Evolutionary conservation across 2,797 vertebrate genomes (phyloP).

Genomic region (Agapornis canus): DNA sequence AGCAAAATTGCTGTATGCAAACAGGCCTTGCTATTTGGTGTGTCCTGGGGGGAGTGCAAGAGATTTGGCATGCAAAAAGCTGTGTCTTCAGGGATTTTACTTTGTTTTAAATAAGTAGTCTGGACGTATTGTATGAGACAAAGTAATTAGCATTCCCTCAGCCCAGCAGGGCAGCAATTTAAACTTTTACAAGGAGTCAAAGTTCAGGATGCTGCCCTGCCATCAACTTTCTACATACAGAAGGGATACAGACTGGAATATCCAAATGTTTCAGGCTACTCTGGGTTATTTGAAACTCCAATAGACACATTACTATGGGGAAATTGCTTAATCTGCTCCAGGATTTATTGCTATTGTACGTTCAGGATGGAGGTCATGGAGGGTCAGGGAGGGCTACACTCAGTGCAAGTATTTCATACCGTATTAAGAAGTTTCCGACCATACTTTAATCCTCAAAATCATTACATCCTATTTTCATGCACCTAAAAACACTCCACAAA

Average conservation of each 20-base stretch:
- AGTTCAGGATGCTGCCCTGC: constrained; percentile 57
- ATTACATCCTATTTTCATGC: constrained; percentile 70
- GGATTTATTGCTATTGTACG: constrained; percentile 70
- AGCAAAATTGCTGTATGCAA: not conserved
- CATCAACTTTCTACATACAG: constrained; percentile 63
- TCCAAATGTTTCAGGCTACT: constrained; percentile 56
- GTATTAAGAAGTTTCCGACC: constrained; percentile 74
- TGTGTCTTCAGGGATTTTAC: constrained; percentile 31
- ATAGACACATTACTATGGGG: constrained; percentile 30
- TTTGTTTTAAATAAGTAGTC: constrained; percentile 65
- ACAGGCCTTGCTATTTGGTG: not conserved
- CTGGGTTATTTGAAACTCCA: constrained; percentile 66
- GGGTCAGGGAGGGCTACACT: constrained; percentile 23
- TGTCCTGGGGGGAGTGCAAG: not conserved
- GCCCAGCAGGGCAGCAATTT: constrained; percentile 69
- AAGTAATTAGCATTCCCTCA: constrained; percentile 74
- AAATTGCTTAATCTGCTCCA: constrained; percentile 65
- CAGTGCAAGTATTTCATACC: constrained; percentile 39
- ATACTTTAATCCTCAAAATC: constrained; percentile 75
- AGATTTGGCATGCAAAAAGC: constrained; percentile 64
- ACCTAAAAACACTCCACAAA: constrained; percentile 67
- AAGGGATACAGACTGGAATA: constrained; percentile 61
- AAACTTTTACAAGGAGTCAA: constrained; percentile 70
- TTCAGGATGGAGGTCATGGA: not conserved
- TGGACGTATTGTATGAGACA: constrained; percentile 30